A percentile compares a stretch with the other conserved stretches of the same genome.
Evolutionary conservation across 2,797 vertebrate genomes (phyloP).

Genomic region (Choloepus didactylus): DNA sequence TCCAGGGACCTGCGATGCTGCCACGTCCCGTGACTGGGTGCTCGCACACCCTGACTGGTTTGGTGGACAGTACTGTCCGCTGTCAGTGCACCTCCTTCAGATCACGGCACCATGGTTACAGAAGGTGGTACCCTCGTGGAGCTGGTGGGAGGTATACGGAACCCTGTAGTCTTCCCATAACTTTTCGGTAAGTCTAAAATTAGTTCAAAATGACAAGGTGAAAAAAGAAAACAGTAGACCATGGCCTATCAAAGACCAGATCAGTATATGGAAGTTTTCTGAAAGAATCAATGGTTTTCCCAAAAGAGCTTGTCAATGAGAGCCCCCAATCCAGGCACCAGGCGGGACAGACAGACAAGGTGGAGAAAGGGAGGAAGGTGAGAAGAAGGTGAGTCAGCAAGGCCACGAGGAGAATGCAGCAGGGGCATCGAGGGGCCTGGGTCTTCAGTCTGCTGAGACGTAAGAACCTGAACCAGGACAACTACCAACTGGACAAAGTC

Average conservation of each 20-base stretch:
- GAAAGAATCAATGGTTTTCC: neutral
- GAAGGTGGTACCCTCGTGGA: accelerated
- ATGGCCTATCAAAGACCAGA: neutral
- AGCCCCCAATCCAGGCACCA: neutral
- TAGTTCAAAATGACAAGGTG: neutral
- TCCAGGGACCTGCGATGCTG: accelerated
- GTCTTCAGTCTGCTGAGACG: too few species aligned
- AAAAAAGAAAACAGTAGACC: too few species aligned
- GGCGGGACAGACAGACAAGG: neutral
- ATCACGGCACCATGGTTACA: accelerated
- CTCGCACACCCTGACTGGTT: accelerated
- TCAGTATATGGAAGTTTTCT: neutral
- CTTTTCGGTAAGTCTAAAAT: neutral
- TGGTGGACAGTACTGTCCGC: accelerated
- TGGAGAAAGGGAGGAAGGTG: too few species aligned
- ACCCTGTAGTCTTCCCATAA: accelerated
- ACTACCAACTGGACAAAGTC: accelerated
- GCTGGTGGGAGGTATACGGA: accelerated
- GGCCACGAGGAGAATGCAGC: accelerated
- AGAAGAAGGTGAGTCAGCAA: accelerated
- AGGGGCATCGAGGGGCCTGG: accelerated
- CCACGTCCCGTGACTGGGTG: too few species aligned
- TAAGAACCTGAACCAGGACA: neutral
- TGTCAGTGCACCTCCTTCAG: accelerated
- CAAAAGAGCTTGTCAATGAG: neutral